phyloP scores from a whole-genome alignment of 1,140 invertebrate species.

The Saccostrea echinata region DNA sequence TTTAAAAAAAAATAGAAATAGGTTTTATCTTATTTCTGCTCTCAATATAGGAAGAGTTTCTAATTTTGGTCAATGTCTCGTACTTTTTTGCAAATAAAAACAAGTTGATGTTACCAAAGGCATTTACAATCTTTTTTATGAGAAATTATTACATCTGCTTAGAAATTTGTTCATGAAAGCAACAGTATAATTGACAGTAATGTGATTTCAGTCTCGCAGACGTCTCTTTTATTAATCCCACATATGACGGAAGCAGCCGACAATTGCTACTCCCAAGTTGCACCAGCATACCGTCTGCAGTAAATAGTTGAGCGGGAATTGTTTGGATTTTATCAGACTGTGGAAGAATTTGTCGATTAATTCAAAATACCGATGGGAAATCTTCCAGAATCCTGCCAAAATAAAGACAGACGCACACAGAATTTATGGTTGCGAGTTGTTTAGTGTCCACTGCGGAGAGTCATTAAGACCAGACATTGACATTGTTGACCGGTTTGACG shows the following conservation, averaged over 20 bases:
- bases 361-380: constrained; percentile 17
- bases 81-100: background rate
- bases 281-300: constrained; percentile 32
- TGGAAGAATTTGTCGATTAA: constrained; percentile 20
- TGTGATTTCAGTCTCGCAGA: constrained; percentile 38
- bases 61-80: too few species aligned
- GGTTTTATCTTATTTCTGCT: too few species aligned
- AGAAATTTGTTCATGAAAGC: constrained; percentile 6
- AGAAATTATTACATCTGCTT: constrained; percentile 11
- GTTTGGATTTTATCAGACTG: constrained; percentile 12
- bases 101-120: background rate
- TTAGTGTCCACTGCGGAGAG: background rate
- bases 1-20: too few species aligned
- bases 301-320: constrained; percentile 25
- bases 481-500: background rate
- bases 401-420: constrained; percentile 17
- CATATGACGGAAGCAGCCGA: constrained; percentile 27
- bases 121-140: background rate
- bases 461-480: background rate
- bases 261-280: constrained; percentile 33
- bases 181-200: background rate
- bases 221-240: constrained; percentile 36
- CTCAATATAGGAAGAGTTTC: too few species aligned
- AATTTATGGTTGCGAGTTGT: constrained; percentile 4
- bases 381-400: constrained; percentile 1